Percentiles rank a stretch among this genome's conserved stretches.
phyloP scores from a whole-genome alignment of 2,113 vertebrate species.

The Poeciliopsis turrubarensis region DNA sequence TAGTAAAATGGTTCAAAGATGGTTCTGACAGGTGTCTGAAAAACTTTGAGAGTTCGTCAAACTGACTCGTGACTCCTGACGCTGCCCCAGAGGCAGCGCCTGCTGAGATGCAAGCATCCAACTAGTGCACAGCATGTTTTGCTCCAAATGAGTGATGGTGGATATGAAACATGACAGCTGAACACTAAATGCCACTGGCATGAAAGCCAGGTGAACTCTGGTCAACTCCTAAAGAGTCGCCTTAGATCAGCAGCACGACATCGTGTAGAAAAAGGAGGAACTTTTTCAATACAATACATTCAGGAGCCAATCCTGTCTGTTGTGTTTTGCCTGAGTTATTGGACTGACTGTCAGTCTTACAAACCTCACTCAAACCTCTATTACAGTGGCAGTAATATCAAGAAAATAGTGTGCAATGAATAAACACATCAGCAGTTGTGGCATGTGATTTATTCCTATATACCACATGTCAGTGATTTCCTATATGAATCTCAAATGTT shows the following conservation, averaged over 20 bases:
- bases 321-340: background rate
- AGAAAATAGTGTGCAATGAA: background rate
- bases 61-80: background rate
- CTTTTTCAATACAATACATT: background rate
- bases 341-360: background rate
- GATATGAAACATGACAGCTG: constrained; percentile 11
- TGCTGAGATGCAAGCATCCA: background rate
- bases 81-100: background rate
- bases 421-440: background rate
- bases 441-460: background rate
- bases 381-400: background rate
- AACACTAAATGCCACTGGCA: constrained; percentile 6
- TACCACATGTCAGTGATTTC: too few species aligned
- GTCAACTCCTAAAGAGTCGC: background rate
- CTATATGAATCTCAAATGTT: background rate
- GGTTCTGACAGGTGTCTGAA: background rate
- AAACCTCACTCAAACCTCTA: background rate
- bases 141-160: background rate
- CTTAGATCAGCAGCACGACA: background rate
- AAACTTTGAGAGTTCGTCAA: background rate
- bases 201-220: background rate
- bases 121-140: background rate
- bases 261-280: background rate
- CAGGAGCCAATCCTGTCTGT: background rate
- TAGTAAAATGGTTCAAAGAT: background rate